Base-by-base conservation (phyloP, 1,140 invertebrate species). In the Philotrypesis tridentata region DNA sequence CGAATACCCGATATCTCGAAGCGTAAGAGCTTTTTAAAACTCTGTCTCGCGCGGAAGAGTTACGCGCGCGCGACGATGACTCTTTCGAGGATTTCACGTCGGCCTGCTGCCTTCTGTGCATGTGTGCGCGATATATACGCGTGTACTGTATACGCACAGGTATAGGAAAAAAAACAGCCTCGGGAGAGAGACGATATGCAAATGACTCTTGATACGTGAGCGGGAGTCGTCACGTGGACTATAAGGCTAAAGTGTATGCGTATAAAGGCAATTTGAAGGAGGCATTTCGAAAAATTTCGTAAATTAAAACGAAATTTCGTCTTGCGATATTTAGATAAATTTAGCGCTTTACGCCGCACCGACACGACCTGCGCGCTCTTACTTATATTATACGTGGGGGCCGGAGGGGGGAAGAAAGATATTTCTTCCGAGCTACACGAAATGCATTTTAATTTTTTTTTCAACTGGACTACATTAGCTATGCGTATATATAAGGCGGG, bases 1-100 rank as follows among this genome's bases (percentile, higher is more conserved):
- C 4, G 33, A 37, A 9, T 6, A 60, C 4, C 12, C 55, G 61
- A 65, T 9, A 65, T 65, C 0, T 63, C 61, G 2, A 65, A 14
- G 61, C 61, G 17, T 65, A 65, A 65, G 61, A 65, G 61, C 61
- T 65, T 65, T 65, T 65, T 65, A 65, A 65, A 65, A 65, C 48
- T 6, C 7, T 55, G 43, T 48, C 43, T 2, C 17, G 17, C 48
- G 17, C 17, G 6, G 48, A 55, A 55, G 48, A 55, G 21, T 55
- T 55, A 55, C 21, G 21, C 48, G 48, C 48, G 48, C 48, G 48
- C 48, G 21, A 7, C n/a, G 48, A 55, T 55, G 48, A 55, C 48
- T 55, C n/a, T 55, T 55, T 55, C 48, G 48, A 14, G 17, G 48
- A 55, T 55, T 55, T n/a, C 48, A 55, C 21, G 48, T 21, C 21